A percentile compares a stretch with the other conserved stretches of the same genome.
phyloP scores from a whole-genome alignment of 1,140 invertebrate species.

The Heterodera carotae region DNA sequence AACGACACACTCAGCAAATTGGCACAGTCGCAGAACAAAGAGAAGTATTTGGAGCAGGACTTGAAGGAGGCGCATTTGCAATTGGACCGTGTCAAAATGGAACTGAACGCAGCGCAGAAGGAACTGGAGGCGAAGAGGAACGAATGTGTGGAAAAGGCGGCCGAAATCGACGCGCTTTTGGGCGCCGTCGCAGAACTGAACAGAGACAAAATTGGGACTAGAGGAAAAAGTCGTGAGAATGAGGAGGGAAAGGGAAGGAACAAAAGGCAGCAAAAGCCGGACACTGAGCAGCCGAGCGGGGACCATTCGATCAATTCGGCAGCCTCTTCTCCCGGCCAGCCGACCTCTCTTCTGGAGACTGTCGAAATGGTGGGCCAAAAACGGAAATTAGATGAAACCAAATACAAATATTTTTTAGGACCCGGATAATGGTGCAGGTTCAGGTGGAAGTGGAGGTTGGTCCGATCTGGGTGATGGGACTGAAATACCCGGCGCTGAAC shows the following conservation, averaged over 20 bases:
- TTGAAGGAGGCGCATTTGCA: conserved; percentile 20
- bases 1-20: conserved; percentile 9
- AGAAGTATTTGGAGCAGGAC: conserved; percentile 29
- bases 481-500: conserved; percentile 10
- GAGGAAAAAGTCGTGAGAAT: not conserved
- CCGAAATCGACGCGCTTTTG: conserved; percentile 32
- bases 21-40: conserved; percentile 20
- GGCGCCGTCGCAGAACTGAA: conserved; percentile 27
- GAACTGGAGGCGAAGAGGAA: conserved; percentile 8
- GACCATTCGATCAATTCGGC: conserved; percentile 3
- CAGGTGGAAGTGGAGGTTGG: conserved; percentile 42
- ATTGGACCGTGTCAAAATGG: conserved; percentile 15
- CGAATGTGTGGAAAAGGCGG: conserved; percentile 22
- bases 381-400: not conserved
- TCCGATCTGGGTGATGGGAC: conserved; percentile 37
- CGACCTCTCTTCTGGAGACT: conserved; percentile 3
- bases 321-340: not conserved
- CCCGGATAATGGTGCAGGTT: conserved; percentile 36
- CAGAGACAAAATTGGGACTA: conserved; percentile 8
- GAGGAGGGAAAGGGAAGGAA: not conserved
- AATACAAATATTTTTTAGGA: conserved; percentile 25
- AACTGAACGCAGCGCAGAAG: conserved; percentile 11
- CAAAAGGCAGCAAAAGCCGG: not conserved
- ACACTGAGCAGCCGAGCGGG: not conserved
- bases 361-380: conserved; percentile 10